Conservation (phyloP, 92 coral and sea anemone species). For the Porites divaricata region DNA sequence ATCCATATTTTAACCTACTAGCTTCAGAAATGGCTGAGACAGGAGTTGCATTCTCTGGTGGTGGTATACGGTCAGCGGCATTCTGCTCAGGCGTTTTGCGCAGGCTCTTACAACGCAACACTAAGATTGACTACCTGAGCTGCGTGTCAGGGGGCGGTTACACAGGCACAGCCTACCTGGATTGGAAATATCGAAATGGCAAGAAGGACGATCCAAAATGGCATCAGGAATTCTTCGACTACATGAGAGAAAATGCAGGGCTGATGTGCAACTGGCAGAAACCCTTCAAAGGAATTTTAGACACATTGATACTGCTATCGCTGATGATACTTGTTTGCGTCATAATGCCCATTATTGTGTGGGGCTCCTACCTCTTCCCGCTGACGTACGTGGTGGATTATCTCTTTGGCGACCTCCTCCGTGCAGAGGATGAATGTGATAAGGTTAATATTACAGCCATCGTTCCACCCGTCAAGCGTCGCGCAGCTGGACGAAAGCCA, state of each 20-base stretch:
- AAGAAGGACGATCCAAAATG: conserved; percentile 25
- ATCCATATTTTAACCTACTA: too few species aligned
- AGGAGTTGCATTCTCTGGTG: conserved; percentile 50
- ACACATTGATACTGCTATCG: conserved; percentile 27
- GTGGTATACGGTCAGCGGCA: conserved; percentile 63
- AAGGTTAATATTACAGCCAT: not conserved
- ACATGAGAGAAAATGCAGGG: conserved; percentile 62
- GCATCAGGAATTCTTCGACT: conserved; percentile 56
- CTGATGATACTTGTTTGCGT: conserved; percentile 43
- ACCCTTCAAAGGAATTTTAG: conserved; percentile 38
- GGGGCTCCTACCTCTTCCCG: conserved; percentile 68
- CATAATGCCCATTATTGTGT: conserved; percentile 40
- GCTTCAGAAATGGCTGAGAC: conserved; percentile 1
- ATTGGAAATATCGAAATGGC: conserved; percentile 64
- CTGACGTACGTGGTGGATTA: conserved; percentile 47
- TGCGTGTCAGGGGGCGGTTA: conserved; percentile 71
- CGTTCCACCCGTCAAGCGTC: not conserved
- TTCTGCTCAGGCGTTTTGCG: conserved; percentile 55
- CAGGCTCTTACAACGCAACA: conserved; percentile 50
- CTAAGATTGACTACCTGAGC: conserved; percentile 46
- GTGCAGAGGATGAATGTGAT: conserved; percentile 40
- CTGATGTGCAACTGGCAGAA: conserved; percentile 65
- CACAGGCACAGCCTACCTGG: conserved; percentile 75
- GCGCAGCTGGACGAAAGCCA: not conserved
- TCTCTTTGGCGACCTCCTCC: conserved; percentile 48